Evolutionary conservation across 2,797 vertebrate species (phyloP), one percentile per base, ranked within the genome.

Genomic region (Linurgus olivaceus): DNA sequence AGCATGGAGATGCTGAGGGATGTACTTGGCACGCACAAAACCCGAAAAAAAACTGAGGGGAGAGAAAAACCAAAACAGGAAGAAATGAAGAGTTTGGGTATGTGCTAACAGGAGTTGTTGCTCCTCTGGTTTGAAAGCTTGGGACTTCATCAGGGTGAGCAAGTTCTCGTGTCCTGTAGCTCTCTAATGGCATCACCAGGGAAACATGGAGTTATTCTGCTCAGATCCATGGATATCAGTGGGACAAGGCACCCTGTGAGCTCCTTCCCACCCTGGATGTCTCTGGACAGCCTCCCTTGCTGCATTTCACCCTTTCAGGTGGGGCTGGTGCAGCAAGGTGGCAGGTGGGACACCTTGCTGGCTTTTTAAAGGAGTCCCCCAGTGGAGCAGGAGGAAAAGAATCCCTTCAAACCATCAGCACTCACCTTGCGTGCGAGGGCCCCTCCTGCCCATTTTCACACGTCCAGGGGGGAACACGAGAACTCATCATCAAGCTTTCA

Each of bases 401-500:
- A 6, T 15, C 37, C 29, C 65, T 84, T 67, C 9, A 66, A 90
- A 35, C 4, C 55, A 13, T 10, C 52, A 5, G 21, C 54, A 13
- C 14, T 37, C 75, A 26, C 67, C 52, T 71, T 15, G 70, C 35
- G 20, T 0, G 0, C 5, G n/a, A 77, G 38, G 63, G 48, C 61
- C 62, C 86, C 73, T 54, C 45, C 82, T 68, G 82, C 79, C 85
- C 59, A 0, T 66, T 96, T 94, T 93, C 95, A 91, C 80, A 77
- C 81, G 1, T 47, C 58, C 48, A 6, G 57, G 68, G 75, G 89
- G 91, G 84, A 95, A 95, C 3, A 63, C 3, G 13, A 92, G 93
- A 92, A 68, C 91, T 86, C 70, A 45, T 93, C 35, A 94, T 85
- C 91, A 61, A 29, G 47, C 75, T 92, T 90, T 85, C 94, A 65